Conservation (phyloP, 2,888 invertebrate species). For the Stramonita haemastoma region DNA sequence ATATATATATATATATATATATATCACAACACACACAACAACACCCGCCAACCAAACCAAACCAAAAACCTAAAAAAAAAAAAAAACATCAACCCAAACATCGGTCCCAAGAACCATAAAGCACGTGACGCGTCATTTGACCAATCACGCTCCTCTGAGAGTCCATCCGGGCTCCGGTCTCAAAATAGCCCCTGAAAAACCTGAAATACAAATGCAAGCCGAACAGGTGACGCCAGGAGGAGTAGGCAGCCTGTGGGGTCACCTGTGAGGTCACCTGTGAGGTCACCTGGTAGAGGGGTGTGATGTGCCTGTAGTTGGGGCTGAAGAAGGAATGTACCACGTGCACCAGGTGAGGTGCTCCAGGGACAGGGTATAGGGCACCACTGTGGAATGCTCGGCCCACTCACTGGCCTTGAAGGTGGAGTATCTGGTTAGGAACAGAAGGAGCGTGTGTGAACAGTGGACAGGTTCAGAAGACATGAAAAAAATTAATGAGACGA, state of each 20-base stretch:
- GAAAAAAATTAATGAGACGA: too few relatives aligned
- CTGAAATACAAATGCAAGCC: slow-evolving; percentile 33
- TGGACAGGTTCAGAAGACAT: too few relatives aligned
- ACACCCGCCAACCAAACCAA: background rate
- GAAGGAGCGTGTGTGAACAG: too few relatives aligned
- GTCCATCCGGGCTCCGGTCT: background rate
- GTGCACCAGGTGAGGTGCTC: slow-evolving; percentile 50
- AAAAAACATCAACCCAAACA: background rate
- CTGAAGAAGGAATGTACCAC: slow-evolving; percentile 32
- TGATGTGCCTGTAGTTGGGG: slow-evolving; percentile 35
- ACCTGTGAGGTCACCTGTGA: background rate
- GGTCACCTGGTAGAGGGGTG: background rate
- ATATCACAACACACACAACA: background rate
- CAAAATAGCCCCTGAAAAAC: background rate
- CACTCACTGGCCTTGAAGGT: slow-evolving; percentile 53
- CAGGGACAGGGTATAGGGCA: slow-evolving; percentile 55
- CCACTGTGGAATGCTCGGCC: slow-evolving; percentile 54
- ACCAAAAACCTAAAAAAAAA: too few relatives aligned
- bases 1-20: background rate
- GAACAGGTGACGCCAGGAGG: background rate
- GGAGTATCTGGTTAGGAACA: slow-evolving; percentile 60
- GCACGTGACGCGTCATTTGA: slow-evolving; percentile 11
- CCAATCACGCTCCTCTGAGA: slow-evolving; percentile 1
- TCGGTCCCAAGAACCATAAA: background rate
- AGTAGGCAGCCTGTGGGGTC: background rate